Evolutionary conservation across 2,888 invertebrate species (phyloP), one percentile per base, ranked within the genome.

Genomic region (Drosophila pseudotalamancana): DNA sequence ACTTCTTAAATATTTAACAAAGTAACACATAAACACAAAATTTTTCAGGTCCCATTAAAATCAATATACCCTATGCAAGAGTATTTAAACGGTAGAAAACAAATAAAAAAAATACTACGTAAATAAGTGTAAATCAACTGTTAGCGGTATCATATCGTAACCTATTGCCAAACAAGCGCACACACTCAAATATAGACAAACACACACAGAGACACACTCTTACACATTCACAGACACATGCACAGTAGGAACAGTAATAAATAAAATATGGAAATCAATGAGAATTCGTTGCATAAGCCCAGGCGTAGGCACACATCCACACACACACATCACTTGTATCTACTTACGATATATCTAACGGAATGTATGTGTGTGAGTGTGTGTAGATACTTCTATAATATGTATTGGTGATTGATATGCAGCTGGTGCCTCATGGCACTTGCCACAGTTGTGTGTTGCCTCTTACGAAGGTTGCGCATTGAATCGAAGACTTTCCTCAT

Each of bases 81-180:
- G 42, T 29, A 29, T 35, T 11, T 3, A 37, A 48, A 55, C 11
- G 50, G 9, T 42, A 57, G 37, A n/a, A 51, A 65, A 57, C 55
- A 76, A 68, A 82, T 76, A 59, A 57, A 57, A 67, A 71, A 79
- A 68, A 80, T 68, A 42, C 84, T 79, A 67, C 86, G 69, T 79
- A 79, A 82, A 82, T 77, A 83, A 78, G 82, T 87, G 85, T 85
- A 83, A 85, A 79, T 87, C 86, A 83, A 83, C 83, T 86, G 86
- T 79, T 82, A 77, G 83, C 69, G 85, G 82, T 71, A 84, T 85
- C 72, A 70, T 83, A 74, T 65, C 84, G 71, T 86, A 83, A 77
- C 76, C 72, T 74, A 76, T 74, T 63, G 74, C 59, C 60, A 75
- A 75, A 63, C 55, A 71, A 48, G 55, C 49, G 35, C 42, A 57